Base-by-base conservation (phyloP, 2,888 invertebrate genomes). In the Stenolophus ochropezus region DNA sequence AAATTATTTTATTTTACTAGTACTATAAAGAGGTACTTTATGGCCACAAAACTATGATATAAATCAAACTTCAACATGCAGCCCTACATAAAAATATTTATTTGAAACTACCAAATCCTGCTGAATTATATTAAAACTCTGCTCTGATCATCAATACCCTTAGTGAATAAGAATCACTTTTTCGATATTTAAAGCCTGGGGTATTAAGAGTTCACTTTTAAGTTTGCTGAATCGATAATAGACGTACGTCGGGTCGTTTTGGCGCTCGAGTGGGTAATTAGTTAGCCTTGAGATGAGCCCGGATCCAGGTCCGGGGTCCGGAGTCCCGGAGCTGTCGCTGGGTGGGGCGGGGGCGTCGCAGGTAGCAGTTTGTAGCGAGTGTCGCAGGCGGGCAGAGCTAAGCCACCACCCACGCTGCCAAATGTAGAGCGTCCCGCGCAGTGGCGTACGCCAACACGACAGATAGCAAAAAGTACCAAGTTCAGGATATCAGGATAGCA, bases 321-420 rank as follows among this genome's bases (percentile, higher is more conserved):
- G 56, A 6, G n/a, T n/a, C 18, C 11, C 8, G 56, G 20, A 8
- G 11, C 11, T 16, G 18, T 8, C 16, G 27, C 16, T 33, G 65
- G 33, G 65, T 69, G 65, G 27, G 27, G 18, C 65, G 27, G 33
- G 42, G 65, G 65, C 33, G 76, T 18, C 47, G 18, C 61, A 77
- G 77, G 61, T 77, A 77, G 27, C 61, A 77, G 51, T 77, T 77
- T 77, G 77, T 77, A 47, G 65, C 77, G n/a, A 77, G 47, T 47
- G 27, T 6, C 61, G 65, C 23, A 16, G 76, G 76, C 76, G 76
- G 58, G 76, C 56, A 51, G 16, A 20, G 16, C 33, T 61, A 77
- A 61, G 77, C 61, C 77, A 25, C 77, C 77, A 77, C 77, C 77
- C 77, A 77, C 77, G 47, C 47, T 11, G 33, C 65, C 18, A 56